These are phyloP conservation scores for Smutsia gigantea DNA, from an alignment of 2,797 vertebrate genomes.

Conservation along the genomic window DNA sequence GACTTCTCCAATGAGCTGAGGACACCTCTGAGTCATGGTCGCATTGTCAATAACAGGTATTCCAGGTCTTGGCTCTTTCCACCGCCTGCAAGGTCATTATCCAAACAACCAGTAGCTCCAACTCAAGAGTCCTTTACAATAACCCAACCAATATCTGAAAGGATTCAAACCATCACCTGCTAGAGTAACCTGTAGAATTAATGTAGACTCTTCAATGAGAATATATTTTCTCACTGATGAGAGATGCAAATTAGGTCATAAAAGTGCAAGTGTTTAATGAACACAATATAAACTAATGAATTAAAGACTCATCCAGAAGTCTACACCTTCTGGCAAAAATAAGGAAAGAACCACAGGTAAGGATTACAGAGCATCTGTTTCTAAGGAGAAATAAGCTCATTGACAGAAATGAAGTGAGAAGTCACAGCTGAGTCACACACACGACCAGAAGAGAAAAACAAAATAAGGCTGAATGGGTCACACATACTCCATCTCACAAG, in stretches of 20 bases:
- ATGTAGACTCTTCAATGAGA: constrained; percentile 4
- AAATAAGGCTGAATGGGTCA: rapidly evolving
- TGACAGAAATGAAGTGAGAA: neutral
- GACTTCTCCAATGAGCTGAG: neutral
- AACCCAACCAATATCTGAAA: neutral
- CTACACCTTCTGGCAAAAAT: constrained; percentile 5
- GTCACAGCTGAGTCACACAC: neutral
- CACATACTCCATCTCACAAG: neutral
- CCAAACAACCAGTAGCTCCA: neutral
- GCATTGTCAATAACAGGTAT: neutral
- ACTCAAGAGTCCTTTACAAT: neutral
- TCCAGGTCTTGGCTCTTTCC: neutral
- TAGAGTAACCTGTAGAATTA: neutral
- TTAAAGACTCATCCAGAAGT: constrained; percentile 35
- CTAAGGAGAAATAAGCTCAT: neutral
- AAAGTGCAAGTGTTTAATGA: constrained; percentile 57
- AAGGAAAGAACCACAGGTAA: constrained; percentile 4
- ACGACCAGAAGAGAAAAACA: neutral
- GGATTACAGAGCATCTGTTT: neutral
- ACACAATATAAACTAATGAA: constrained; percentile 45
- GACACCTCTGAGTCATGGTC: neutral
- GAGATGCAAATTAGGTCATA: constrained; percentile 50
- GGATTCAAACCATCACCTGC: neutral
- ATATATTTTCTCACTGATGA: constrained; percentile 41
- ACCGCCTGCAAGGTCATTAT: neutral